These are phyloP conservation scores for Beris chalybata DNA, from an alignment of 2,888 invertebrate genomes.

Conservation along the genomic window DNA sequence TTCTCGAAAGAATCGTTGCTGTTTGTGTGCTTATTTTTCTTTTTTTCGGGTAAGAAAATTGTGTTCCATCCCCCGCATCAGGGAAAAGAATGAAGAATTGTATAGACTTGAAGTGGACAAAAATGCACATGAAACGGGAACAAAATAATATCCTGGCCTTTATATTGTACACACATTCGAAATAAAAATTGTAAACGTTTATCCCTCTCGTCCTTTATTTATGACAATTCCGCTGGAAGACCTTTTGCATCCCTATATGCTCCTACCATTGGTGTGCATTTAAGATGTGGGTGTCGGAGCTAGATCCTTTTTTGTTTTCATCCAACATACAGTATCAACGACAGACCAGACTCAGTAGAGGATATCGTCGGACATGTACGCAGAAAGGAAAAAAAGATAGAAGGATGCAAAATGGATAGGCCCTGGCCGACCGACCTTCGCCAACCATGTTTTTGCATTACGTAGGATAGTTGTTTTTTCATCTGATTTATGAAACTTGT, in stretches of 20 bases:
- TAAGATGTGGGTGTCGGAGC: too few relatives aligned
- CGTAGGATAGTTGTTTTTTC: too few relatives aligned
- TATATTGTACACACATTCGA: too few relatives aligned
- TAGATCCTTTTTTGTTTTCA: neutral
- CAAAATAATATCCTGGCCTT: too few relatives aligned
- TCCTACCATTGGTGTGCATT: too few relatives aligned
- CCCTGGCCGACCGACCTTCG: too few relatives aligned
- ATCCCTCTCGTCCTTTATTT: constrained; percentile 5
- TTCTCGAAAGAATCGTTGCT: neutral
- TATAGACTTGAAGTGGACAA: constrained; percentile 9
- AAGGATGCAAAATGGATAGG: too few relatives aligned
- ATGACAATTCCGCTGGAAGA: neutral
- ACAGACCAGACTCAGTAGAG: neutral
- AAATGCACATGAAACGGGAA: neutral
- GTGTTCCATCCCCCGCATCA: neutral
- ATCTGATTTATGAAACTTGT: too few relatives aligned
- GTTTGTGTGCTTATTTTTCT: neutral
- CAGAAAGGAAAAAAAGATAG: neutral
- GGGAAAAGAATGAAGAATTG: neutral
- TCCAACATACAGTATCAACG: too few relatives aligned
- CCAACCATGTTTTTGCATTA: too few relatives aligned
- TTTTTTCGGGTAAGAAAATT: neutral
- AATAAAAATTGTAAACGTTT: neutral
- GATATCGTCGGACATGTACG: neutral
- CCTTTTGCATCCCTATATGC: neutral